Evolutionary conservation across 2,797 vertebrate species (phyloP), one percentile per base, ranked within the genome.

Genomic region (Vireo griseus): DNA sequence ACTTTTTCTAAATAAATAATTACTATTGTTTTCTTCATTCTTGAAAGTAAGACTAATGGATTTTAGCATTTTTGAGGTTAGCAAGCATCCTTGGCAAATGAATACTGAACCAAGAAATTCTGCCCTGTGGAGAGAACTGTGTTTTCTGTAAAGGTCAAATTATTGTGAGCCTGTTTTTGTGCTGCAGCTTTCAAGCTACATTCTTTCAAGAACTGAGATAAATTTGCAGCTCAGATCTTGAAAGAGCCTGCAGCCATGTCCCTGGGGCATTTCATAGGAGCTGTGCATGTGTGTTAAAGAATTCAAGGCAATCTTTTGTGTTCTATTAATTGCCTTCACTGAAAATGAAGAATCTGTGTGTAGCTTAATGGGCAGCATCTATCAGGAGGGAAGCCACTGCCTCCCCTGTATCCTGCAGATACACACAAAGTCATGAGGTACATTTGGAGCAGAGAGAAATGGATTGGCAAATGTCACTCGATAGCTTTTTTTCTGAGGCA

Each of bases 131-230:
- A 92, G 67, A 76, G 35, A 1, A 1, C 74, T 52, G 33, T 31
- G 5, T 88, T 95, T 95, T 94, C 68, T 91, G 22, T 90, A 89
- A 92, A 92, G 88, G 95, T 91, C 92, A 79, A 81, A 86, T 92
- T 61, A 71, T 35, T 79, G 39, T 88, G 76, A 85, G 59, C 54
- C n/a, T 57, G 12, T 3, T 83, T 78, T 83, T 58, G 47, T 92
- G 47, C 85, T 91, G 84, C 51, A 67, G 73, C 67, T 57, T 57
- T 57, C 54, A 57, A 57, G 54, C 54, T 57, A 95, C 28, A 82
- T 79, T 47, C 82, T 95, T 95, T 96, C 88, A 93, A 71, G 82
- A 86, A 73, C 9, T 6, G 4, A 90, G 52, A 94, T 88, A 73
- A 88, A 86, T 94, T 61, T 88, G 39, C 88, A 92, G 88, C 77